Evolutionary conservation across 2,888 invertebrate genomes (phyloP).

Genomic region (Atethmia centrago): DNA sequence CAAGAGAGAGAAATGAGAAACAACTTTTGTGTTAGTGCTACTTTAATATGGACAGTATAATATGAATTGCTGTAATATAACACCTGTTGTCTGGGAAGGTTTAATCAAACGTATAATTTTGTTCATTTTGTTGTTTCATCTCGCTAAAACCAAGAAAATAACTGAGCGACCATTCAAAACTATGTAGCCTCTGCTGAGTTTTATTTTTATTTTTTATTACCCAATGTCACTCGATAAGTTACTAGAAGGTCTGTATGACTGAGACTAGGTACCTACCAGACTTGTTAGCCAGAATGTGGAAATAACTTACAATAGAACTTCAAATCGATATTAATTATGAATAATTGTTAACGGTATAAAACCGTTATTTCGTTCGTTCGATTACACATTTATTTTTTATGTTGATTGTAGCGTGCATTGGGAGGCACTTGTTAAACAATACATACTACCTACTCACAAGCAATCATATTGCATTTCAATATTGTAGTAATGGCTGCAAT

Average conservation of each 20-base stretch:
- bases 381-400: too few relatives aligned
- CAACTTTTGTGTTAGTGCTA: neutral
- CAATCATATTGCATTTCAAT: too few relatives aligned
- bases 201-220: too few relatives aligned
- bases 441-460: too few relatives aligned
- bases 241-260: neutral
- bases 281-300: neutral
- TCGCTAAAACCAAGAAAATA: slow-evolving; percentile 4
- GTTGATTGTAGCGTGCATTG: too few relatives aligned
- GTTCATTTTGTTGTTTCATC: slow-evolving; percentile 2
- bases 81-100: neutral
- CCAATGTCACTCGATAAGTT: too few relatives aligned
- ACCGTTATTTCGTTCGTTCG: too few relatives aligned
- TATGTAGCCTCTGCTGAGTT: too few relatives aligned
- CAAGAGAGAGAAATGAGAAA: slow-evolving; percentile 4
- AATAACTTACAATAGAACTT: neutral
- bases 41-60: slow-evolving; percentile 9
- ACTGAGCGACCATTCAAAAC: neutral
- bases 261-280: neutral
- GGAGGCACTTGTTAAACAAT: too few relatives aligned
- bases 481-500: neutral
- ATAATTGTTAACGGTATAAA: too few relatives aligned
- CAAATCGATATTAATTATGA: too few relatives aligned
- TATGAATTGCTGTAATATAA: slow-evolving; percentile 19
- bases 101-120: slow-evolving; percentile 13